Conservation (phyloP, 2,113 vertebrate genomes). For the Colius striatus region DNA sequence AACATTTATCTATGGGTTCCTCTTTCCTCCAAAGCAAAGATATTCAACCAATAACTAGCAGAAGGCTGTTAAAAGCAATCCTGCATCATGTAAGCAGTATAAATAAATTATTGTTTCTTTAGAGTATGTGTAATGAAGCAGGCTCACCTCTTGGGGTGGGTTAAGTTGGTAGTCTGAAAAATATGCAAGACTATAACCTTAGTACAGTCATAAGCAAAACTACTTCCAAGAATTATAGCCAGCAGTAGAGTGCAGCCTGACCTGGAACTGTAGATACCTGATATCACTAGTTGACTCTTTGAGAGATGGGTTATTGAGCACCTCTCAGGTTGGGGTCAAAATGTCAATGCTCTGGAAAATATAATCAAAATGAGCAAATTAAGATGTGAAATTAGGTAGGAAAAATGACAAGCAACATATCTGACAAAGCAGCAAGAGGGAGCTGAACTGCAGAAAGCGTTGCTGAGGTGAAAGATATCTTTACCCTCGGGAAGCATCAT, state of each 20-base stretch:
- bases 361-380: conserved; percentile 64
- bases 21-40: background rate
- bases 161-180: conserved; percentile 43
- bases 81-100: background rate
- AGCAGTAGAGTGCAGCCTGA: conserved; percentile 26
- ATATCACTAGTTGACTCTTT: conserved; percentile 17
- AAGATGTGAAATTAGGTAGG: conserved; percentile 37
- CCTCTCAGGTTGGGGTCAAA: conserved; percentile 47
- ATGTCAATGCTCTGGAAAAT: conserved; percentile 53
- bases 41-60: background rate
- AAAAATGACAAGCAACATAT: conserved; percentile 23
- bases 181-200: conserved; percentile 8
- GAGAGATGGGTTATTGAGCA: conserved; percentile 30
- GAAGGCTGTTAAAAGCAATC: background rate
- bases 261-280: background rate
- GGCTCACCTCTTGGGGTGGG: conserved; percentile 3
- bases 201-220: conserved; percentile 38
- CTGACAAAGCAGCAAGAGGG: conserved; percentile 33
- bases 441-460: background rate
- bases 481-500: background rate
- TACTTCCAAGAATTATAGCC: conserved; percentile 32
- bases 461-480: conserved; percentile 43
- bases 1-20: background rate
- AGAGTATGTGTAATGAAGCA: background rate
- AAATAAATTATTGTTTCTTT: conserved; percentile 3